Conservation (phyloP, 2,797 vertebrate species). For the Ptychobarbus kaznakovi region DNA sequence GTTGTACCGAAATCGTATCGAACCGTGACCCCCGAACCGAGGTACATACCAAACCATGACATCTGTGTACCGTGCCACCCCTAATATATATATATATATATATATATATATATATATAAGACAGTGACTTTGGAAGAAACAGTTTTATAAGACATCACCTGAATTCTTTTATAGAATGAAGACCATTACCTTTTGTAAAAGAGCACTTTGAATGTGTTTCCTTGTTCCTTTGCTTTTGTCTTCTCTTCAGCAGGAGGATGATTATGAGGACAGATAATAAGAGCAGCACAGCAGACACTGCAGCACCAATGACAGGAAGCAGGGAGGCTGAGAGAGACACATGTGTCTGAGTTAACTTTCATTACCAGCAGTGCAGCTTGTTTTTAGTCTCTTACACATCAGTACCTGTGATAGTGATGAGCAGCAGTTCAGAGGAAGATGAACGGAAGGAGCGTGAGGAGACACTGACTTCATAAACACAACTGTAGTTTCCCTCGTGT, state of each 20-base stretch:
- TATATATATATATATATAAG: no score
- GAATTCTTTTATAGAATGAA: no score
- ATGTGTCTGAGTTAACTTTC: background rate
- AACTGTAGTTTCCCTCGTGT: conserved; percentile 64
- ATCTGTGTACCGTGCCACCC: no score
- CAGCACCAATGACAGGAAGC: conserved; percentile 11
- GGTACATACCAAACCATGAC: no score
- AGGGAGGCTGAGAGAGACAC: conserved; percentile 5
- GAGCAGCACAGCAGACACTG: conserved; percentile 19
- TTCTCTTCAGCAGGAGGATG: background rate
- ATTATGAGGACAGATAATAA: background rate
- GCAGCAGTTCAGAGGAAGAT: background rate
- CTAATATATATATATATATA: no score
- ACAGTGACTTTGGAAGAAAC: no score
- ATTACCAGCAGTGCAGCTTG: background rate
- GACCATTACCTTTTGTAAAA: background rate
- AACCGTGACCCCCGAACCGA: no score
- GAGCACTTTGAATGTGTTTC: background rate
- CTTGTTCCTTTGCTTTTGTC: background rate
- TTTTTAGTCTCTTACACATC: background rate
- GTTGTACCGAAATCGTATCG: no score
- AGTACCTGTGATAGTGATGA: background rate
- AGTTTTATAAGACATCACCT: no score
- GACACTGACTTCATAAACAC: conserved; percentile 69
- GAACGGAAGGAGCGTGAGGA: conserved; percentile 68